These are phyloP conservation scores for Anthopleura sola DNA, from an alignment of 64 coral and sea anemone species.

Conservation along the genomic window DNA sequence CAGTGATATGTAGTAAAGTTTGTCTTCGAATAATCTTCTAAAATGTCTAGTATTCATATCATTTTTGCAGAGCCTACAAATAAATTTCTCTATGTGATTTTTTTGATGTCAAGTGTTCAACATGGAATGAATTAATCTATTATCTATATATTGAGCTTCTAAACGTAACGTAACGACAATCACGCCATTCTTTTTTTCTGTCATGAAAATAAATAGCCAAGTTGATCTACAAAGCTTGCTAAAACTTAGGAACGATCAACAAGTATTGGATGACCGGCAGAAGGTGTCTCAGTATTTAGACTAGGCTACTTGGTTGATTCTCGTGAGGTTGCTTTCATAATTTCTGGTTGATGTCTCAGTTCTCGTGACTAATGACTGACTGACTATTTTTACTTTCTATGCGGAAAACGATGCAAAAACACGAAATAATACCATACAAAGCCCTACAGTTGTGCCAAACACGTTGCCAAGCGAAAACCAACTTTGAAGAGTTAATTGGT, in stretches of 20 bases:
- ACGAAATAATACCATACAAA: neutral
- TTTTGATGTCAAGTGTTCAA: too few relatives aligned
- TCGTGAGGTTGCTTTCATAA: neutral
- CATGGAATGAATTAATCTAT: too few relatives aligned
- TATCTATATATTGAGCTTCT: neutral
- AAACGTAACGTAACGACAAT: neutral
- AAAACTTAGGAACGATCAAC: too few relatives aligned
- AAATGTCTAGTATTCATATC: too few relatives aligned
- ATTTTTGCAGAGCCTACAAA: too few relatives aligned
- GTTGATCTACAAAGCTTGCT: too few relatives aligned
- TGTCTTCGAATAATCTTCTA: too few relatives aligned
- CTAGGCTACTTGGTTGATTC: neutral
- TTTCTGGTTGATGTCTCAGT: neutral
- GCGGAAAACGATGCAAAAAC: neutral
- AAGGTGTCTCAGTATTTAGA: neutral
- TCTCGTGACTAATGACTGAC: neutral
- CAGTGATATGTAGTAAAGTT: too few relatives aligned
- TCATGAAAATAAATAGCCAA: neutral
- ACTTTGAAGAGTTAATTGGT: too few relatives aligned
- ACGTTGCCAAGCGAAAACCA: neutral
- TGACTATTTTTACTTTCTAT: neutral
- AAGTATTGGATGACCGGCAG: neutral
- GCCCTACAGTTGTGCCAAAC: neutral
- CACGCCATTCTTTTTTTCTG: neutral
- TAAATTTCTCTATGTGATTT: too few relatives aligned